phyloP scores from a whole-genome alignment of 2,888 invertebrate genomes.

The Arctia plantaginis region DNA sequence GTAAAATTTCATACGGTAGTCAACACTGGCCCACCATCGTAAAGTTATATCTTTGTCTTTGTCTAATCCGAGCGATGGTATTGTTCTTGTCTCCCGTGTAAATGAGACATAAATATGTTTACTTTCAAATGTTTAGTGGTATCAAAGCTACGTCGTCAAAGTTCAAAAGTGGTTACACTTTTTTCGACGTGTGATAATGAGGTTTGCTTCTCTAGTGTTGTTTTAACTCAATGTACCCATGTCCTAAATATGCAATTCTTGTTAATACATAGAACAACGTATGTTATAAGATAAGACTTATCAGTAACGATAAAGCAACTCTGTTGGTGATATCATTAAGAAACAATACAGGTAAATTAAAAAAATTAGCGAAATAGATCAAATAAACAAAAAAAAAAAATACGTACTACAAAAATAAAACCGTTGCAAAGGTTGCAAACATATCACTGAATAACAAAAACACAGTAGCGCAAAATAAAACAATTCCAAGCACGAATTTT shows the following conservation, averaged over 20 bases:
- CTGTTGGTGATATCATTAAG: slow-evolving; percentile 75
- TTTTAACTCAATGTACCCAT: too few relatives aligned
- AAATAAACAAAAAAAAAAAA: slow-evolving; percentile 57
- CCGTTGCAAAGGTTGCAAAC: slow-evolving; percentile 66
- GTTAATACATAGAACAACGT: slow-evolving; percentile 63
- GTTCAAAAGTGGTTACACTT: too few relatives aligned
- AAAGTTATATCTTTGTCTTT: too few relatives aligned
- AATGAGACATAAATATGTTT: too few relatives aligned
- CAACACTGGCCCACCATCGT: too few relatives aligned
- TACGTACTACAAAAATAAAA: slow-evolving; percentile 77
- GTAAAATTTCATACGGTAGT: too few relatives aligned
- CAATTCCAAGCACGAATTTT: slow-evolving; percentile 64
- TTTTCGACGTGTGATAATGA: too few relatives aligned
- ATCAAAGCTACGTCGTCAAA: too few relatives aligned
- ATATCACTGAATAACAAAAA: slow-evolving; percentile 75
- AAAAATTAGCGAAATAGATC: slow-evolving; percentile 46
- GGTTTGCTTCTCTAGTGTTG: too few relatives aligned
- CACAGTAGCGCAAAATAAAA: slow-evolving; percentile 73
- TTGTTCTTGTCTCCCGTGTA: too few relatives aligned
- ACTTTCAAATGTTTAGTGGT: too few relatives aligned
- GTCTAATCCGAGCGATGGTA: too few relatives aligned
- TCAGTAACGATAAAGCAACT: slow-evolving; percentile 81
- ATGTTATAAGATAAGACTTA: slow-evolving; percentile 74
- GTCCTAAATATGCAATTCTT: slow-evolving; percentile 68
- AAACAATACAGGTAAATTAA: slow-evolving; percentile 52